Conservation (phyloP, 2,113 vertebrate species). For the Lycaon pictus region DNA sequence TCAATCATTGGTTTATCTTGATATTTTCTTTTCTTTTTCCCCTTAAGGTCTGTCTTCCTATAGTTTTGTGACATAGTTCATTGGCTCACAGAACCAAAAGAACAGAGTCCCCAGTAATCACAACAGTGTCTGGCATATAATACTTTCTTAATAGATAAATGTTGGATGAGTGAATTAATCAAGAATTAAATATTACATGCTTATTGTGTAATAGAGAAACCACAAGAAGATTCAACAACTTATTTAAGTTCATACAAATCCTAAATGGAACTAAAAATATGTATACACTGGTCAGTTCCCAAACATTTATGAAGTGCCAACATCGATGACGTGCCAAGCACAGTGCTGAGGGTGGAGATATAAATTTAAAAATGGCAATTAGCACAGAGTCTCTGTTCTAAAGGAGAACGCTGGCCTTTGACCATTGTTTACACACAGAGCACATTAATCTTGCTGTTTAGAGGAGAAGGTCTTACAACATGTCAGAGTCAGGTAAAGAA, state of each 20-base stretch:
- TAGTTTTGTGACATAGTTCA: neutral
- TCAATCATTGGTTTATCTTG: neutral
- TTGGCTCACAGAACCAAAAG: neutral
- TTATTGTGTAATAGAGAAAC: neutral
- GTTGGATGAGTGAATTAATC: neutral
- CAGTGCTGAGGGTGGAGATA: neutral
- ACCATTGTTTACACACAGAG: neutral
- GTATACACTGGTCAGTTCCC: neutral
- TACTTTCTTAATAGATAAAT: neutral
- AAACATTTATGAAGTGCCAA: neutral
- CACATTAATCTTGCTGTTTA: neutral
- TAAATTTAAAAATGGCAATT: too few species aligned
- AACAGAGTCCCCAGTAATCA: neutral
- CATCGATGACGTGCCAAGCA: neutral
- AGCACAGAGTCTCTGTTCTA: neutral
- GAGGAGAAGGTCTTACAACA: neutral
- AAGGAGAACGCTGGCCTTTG: neutral
- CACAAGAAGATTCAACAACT: neutral
- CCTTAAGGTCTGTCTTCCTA: neutral
- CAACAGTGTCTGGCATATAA: neutral
- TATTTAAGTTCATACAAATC: neutral
- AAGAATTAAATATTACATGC: neutral
- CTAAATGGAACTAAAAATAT: neutral
- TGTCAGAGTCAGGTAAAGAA: neutral
- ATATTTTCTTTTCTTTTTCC: neutral